Conservation (phyloP, 2,797 vertebrate species). For the Macrochelys suwanniensis region DNA sequence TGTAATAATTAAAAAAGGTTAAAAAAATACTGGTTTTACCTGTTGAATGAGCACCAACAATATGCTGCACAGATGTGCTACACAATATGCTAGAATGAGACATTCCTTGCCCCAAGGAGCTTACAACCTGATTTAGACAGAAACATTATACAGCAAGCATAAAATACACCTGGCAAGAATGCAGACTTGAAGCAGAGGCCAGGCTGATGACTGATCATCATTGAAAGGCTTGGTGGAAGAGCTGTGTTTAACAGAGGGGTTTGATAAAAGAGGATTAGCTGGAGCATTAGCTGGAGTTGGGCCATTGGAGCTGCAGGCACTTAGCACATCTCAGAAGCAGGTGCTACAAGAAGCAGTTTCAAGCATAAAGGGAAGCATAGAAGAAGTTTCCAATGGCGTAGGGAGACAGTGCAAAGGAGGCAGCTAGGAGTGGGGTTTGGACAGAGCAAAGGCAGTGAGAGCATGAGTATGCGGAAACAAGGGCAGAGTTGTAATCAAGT, state of each 20-base stretch:
- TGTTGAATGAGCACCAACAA: neutral
- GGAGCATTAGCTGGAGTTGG: neutral
- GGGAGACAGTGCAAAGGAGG: neutral
- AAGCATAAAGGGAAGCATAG: neutral
- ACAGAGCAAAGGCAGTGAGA: neutral
- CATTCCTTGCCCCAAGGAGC: neutral
- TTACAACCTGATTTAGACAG: neutral
- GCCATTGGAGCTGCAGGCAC: neutral
- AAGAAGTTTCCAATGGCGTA: rapidly evolving
- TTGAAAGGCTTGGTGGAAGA: neutral
- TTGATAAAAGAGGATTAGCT: neutral
- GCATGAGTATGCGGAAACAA: neutral
- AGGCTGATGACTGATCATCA: neutral
- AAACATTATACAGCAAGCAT: neutral
- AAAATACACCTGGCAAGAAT: neutral
- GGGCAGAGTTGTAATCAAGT: neutral
- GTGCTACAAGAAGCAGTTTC: neutral
- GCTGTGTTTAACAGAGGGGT: neutral
- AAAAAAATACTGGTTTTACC: neutral
- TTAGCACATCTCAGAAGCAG: neutral
- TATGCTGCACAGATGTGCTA: neutral
- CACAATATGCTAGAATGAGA: neutral
- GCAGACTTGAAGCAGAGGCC: neutral
- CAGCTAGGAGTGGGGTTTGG: neutral
- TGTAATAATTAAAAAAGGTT: neutral